Evolutionary conservation across 2,888 invertebrate genomes (phyloP).

Genomic region (Andrena camellia): DNA sequence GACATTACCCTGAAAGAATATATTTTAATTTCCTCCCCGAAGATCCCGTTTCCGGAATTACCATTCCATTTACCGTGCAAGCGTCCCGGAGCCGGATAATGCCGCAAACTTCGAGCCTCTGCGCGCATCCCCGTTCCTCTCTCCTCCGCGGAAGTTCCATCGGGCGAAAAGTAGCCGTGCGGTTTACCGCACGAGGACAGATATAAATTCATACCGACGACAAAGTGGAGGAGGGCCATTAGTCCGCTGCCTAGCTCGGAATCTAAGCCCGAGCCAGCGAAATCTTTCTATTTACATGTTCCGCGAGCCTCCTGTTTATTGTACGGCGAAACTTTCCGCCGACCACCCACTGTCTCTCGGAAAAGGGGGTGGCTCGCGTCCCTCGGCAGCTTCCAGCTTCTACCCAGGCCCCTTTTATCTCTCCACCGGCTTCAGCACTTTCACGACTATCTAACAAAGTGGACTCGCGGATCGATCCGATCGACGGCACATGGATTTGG

Average conservation of each 20-base stretch:
- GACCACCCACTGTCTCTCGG: constrained; percentile 34
- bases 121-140: not conserved
- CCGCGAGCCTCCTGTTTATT: constrained; percentile 48
- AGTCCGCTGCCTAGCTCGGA: constrained; percentile 56
- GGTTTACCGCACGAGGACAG: constrained; percentile 44
- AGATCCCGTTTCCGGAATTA: constrained; percentile 42
- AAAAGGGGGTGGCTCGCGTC: not conserved
- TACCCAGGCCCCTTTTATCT: constrained; percentile 50
- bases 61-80: constrained; percentile 52
- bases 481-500: constrained; percentile 58
- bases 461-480: constrained; percentile 42
- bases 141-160: constrained; percentile 20
- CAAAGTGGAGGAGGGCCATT: constrained; percentile 54
- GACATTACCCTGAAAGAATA: constrained; percentile 29
- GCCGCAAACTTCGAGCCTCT: constrained; percentile 36
- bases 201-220: constrained; percentile 64
- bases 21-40: constrained; percentile 36
- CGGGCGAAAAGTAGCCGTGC: constrained; percentile 39
- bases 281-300: constrained; percentile 66
- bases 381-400: not conserved
- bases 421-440: not conserved
- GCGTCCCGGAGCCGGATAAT: constrained; percentile 34
- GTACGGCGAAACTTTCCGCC: constrained; percentile 54
- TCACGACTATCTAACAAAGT: too few species aligned
- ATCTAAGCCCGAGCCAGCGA: constrained; percentile 51